Percentiles rank a stretch among this genome's conserved stretches.
Evolutionary conservation across 2,797 vertebrate genomes (phyloP).

Genomic region (Gymnocypris eckloni): DNA sequence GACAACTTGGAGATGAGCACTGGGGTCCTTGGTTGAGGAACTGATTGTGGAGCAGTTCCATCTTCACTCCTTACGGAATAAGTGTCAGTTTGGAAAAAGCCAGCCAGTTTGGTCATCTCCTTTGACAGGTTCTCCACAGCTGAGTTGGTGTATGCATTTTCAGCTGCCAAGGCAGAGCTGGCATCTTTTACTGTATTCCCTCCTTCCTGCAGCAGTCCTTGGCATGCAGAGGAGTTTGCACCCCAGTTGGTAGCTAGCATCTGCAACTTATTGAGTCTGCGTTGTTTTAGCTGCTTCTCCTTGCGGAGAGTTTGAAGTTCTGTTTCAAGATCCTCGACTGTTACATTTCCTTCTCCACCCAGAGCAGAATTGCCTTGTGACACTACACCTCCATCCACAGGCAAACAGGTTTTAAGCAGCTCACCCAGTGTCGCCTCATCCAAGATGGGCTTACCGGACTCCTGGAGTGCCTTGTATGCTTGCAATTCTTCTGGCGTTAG

Average conservation of each 20-base stretch:
- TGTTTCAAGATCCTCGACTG: slow-evolving; percentile 79
- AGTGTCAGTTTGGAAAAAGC: slow-evolving; percentile 70
- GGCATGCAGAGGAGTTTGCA: slow-evolving; percentile 71
- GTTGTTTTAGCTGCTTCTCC: slow-evolving; percentile 81
- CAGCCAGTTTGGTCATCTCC: slow-evolving; percentile 74
- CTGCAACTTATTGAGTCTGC: slow-evolving; percentile 82
- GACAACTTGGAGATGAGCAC: slow-evolving; percentile 84
- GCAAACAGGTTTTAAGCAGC: slow-evolving; percentile 82
- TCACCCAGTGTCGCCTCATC: slow-evolving; percentile 83
- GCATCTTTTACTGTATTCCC: slow-evolving; percentile 72
- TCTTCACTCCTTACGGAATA: slow-evolving; percentile 49
- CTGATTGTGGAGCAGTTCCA: slow-evolving; percentile 29
- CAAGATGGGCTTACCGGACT: slow-evolving; percentile 81
- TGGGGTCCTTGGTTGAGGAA: slow-evolving; percentile 42
- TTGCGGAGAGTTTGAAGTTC: slow-evolving; percentile 81
- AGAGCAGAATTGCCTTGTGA: slow-evolving; percentile 43
- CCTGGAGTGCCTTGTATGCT: slow-evolving; percentile 77
- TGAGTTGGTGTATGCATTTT: slow-evolving; percentile 78
- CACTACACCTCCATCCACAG: slow-evolving; percentile 59
- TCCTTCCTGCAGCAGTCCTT: slow-evolving; percentile 73
- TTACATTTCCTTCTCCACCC: slow-evolving; percentile 66
- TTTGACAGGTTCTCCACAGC: slow-evolving; percentile 78
- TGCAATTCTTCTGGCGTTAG: slow-evolving; percentile 79
- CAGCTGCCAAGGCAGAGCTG: slow-evolving; percentile 69
- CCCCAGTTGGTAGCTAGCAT: slow-evolving; percentile 72